Conservation (phyloP, 2,797 vertebrate genomes). For the Chrosomus eos region DNA sequence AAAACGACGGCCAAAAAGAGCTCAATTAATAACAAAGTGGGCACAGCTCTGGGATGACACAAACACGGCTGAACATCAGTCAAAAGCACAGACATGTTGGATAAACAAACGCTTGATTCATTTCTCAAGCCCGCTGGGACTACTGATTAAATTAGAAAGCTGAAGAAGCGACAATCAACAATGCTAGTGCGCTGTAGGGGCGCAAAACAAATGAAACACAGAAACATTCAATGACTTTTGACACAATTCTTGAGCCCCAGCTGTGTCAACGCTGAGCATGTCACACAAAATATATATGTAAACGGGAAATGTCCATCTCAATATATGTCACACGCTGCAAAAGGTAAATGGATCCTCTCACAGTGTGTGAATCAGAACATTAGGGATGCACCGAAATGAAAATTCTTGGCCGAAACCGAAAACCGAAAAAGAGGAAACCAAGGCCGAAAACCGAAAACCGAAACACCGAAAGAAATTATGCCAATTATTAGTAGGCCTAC, state of each 20-base stretch:
- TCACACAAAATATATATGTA: background rate
- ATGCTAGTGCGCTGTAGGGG: constrained; percentile 51
- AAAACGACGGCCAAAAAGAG: constrained; percentile 61
- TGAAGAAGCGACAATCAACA: constrained; percentile 68
- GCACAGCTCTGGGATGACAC: constrained; percentile 68
- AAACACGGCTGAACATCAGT: constrained; percentile 86
- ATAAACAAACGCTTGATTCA: constrained; percentile 78
- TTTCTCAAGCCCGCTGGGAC: constrained; percentile 74
- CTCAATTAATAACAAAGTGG: constrained; percentile 61
- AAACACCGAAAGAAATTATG: too few relatives aligned
- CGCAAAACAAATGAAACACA: constrained; percentile 40
- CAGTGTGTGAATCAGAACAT: background rate
- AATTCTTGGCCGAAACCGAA: too few relatives aligned
- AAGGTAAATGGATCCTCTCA: background rate
- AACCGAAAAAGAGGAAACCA: too few relatives aligned
- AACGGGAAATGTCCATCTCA: background rate
- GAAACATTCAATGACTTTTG: constrained; percentile 34
- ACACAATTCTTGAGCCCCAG: constrained; percentile 37
- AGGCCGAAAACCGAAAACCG: too few relatives aligned
- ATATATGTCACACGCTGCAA: background rate
- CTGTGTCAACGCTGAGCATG: background rate
- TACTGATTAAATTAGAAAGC: constrained; percentile 82
- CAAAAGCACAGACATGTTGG: constrained; percentile 76
- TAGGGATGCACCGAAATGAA: too few relatives aligned
- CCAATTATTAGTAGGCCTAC: too few relatives aligned